Evolutionary conservation across 2,113 vertebrate species (phyloP).

Genomic region (Rhynchomys soricoides): DNA sequence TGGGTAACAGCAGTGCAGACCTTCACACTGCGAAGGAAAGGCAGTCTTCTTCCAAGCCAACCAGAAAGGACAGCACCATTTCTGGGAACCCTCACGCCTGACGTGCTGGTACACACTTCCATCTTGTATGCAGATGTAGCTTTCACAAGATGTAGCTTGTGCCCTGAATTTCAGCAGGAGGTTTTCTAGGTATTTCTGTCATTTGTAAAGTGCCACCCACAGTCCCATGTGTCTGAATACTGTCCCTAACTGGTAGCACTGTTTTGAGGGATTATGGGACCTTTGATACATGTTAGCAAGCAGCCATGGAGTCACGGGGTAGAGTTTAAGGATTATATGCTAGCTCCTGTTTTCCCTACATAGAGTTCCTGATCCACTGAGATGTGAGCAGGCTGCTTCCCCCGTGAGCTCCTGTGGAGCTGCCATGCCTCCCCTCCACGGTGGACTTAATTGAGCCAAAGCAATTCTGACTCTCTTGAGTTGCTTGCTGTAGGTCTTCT

Average conservation of each 20-base stretch:
- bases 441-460: not conserved
- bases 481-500: not conserved
- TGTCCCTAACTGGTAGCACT: not conserved
- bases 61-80: fast-evolving
- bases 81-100: too few relatives aligned
- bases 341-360: too few relatives aligned
- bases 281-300: not conserved
- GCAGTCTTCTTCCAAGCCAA: not conserved
- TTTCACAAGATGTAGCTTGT: not conserved
- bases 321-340: not conserved
- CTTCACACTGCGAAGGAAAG: too few relatives aligned
- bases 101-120: not conserved
- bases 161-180: not conserved
- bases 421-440: not conserved
- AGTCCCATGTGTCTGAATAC: not conserved
- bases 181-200: not conserved
- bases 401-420: not conserved
- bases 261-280: not conserved
- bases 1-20: too few relatives aligned
- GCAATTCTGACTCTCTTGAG: not conserved
- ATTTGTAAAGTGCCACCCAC: not conserved
- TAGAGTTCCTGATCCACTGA: not conserved
- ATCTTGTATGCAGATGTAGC: not conserved
- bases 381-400: not conserved
- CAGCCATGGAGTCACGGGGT: not conserved